Evolutionary conservation across 2,797 vertebrate species (phyloP), one percentile per base, ranked within the genome.

Genomic region (Scolopax bukidnonensis): DNA sequence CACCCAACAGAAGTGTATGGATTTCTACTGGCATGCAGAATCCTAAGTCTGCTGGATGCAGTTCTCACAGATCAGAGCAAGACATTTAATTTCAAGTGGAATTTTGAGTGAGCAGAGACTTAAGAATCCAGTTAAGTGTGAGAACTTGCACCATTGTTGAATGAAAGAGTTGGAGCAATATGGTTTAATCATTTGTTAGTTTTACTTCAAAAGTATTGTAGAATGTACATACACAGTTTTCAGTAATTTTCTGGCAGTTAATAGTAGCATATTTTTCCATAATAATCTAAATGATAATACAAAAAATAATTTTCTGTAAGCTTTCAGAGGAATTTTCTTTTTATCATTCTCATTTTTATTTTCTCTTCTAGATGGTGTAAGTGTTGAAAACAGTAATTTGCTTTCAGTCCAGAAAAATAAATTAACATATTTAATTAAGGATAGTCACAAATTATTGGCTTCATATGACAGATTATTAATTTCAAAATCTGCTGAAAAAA

Each of bases 21-120:
- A 28, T 92, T 79, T 63, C 9, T 67, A 21, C 6, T 41, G 9
- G 9, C 41, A 33, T 32, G 51, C 1, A 1, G 32, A 68, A 15
- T 30, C 0, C 0, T 43, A 43, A n/a, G 12, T 17, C n/a, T 36
- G 5, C 32, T 27, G 68, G 17, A 11, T 53, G 5, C 30, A 41
- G 8, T 27, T 51, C 21, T 56, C 23, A 61, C 18, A 51, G n/a
- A 23, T 51, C n/a, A 67, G 12, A 40, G 30, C 6, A 30, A 16
- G 14, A 21, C 0, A 0, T 41, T 45, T 53, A 38, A 67, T 41
- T 33, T 51, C 23, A 71, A 76, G 25, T 9, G 17, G 8, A 69
- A 43, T 74, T 74, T 74, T 57, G 30, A 24, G 11, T 33, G 16
- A 82, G 11, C 25, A 87, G 27, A 50, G 12, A 45, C 8, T 30